A percentile compares a stretch with the other conserved stretches of the same genome.
phyloP scores from a whole-genome alignment of 2,797 vertebrate genomes.

The Lagorchestes hirsutus region DNA sequence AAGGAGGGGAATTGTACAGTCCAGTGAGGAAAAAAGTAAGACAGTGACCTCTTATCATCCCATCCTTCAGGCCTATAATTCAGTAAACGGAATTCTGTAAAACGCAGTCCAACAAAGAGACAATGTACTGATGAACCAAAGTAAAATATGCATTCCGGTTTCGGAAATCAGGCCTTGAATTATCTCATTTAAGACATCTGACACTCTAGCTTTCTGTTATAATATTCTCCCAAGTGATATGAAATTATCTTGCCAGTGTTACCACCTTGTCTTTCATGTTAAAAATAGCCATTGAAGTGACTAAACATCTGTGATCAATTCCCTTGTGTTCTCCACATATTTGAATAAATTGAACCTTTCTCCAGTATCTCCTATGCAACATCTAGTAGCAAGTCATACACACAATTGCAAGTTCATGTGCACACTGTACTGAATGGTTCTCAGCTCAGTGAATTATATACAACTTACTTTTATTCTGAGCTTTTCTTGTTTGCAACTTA shows the following conservation, averaged over 20 bases:
- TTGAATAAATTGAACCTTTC: slow-evolving; percentile 41
- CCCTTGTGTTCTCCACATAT: slow-evolving; percentile 21
- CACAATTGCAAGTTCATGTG: background rate
- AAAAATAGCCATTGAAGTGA: slow-evolving; percentile 21
- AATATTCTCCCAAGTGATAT: slow-evolving; percentile 26
- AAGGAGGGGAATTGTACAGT: background rate
- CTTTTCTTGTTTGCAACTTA: slow-evolving; percentile 24
- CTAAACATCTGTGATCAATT: slow-evolving; percentile 34
- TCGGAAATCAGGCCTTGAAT: slow-evolving; percentile 39
- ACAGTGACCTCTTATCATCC: slow-evolving; percentile 11
- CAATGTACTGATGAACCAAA: slow-evolving; percentile 5
- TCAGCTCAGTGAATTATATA: slow-evolving; percentile 28
- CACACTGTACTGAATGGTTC: slow-evolving; percentile 18
- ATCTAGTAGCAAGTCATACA: slow-evolving; percentile 5
- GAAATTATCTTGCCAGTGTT: slow-evolving; percentile 13
- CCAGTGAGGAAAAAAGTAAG: slow-evolving; percentile 22
- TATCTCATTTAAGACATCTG: slow-evolving; percentile 28
- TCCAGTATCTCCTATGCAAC: background rate
- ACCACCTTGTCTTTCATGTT: background rate
- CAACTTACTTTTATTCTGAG: slow-evolving; percentile 31
- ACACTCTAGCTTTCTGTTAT: slow-evolving; percentile 27
- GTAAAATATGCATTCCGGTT: background rate
- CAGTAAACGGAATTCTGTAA: slow-evolving; percentile 12
- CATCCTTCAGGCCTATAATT: background rate
- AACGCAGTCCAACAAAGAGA: background rate